phyloP scores from a whole-genome alignment of 2,797 vertebrate species.

The Botia kubotai region DNA sequence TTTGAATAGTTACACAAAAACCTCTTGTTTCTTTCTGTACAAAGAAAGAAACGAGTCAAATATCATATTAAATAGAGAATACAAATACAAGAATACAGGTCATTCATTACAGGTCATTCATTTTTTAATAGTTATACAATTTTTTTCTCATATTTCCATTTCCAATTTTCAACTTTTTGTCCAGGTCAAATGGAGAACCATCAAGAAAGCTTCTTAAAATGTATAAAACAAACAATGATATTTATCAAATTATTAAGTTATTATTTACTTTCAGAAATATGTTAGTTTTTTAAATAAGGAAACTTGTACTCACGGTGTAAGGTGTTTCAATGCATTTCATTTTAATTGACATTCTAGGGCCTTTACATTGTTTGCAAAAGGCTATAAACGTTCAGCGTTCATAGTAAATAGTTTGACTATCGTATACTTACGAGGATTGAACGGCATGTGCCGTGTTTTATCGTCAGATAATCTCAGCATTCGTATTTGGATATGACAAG shows the following conservation, averaged over 20 bases:
- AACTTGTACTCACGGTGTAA: no score
- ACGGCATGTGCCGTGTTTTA: background rate
- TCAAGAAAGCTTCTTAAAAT: background rate
- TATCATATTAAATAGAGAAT: background rate
- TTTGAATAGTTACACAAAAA: no score
- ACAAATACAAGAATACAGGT: no score
- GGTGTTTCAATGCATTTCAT: no score
- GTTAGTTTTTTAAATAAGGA: background rate
- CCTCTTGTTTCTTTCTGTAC: no score
- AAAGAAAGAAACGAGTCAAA: background rate
- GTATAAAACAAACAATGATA: background rate
- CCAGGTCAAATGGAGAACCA: background rate
- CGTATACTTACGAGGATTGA: background rate
- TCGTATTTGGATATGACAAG: conserved; percentile 6
- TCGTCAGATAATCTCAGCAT: background rate
- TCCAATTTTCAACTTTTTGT: background rate
- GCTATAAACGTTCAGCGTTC: background rate
- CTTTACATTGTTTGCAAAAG: background rate
- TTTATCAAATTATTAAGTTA: background rate
- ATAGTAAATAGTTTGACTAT: background rate
- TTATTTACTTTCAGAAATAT: background rate
- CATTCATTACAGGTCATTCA: background rate
- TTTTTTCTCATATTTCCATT: no score
- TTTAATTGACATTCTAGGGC: background rate
- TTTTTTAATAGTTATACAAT: background rate